Base-by-base conservation (phyloP, 2,888 invertebrate species). In the Eupithecia centaureata region DNA sequence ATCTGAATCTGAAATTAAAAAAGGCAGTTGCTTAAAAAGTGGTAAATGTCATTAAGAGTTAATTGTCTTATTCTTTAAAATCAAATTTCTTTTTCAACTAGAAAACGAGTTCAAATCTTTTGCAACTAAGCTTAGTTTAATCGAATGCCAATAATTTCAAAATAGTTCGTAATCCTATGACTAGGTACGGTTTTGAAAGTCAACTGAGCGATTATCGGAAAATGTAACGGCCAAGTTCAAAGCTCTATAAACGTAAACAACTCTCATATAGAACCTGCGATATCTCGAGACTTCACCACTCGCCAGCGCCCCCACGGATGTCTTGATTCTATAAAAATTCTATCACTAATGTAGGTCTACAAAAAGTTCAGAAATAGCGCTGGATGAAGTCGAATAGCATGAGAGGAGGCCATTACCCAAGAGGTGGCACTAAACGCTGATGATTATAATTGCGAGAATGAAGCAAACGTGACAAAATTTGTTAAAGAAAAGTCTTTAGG, bases 181-280 rank as follows among this genome's bases (percentile, higher is more conserved):
- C 4, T 18, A 15, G 10, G 8, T 42, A 42, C 42, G 8, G 42
- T 42, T 42, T 42, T 18, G 42, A 42, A 42, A 42, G 42, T 42
- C 42, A 42, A 42, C 18, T 42, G 42, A 42, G 42, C 42, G 42
- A 42, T 42, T 42, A 42, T 42, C 38, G 18, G 38, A 42, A 18
- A 42, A 42, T 42, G 2, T 7, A 38, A 38, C n/a, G n/a, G 38
- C 18, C 8, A 18, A 18, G 7, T 42, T 42, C 38, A 18, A 7
- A n/a, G 38, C 18, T 42, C 7, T 42, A 42, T 8, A 7, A 42
- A 42, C 7, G 5, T 42, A 18, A 4, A 18, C 38, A 42, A 42
- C 13, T n/a, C n/a, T 18, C 7, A n/a, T 18, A 15, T 18, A 4
- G 15, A n/a, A 38, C 15, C 15, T 38, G n/a, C 35, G n/a, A 38